Evolutionary conservation across 2,113 vertebrate species (phyloP), one percentile per base, ranked within the genome.

Genomic region (Nesoenas mayeri): DNA sequence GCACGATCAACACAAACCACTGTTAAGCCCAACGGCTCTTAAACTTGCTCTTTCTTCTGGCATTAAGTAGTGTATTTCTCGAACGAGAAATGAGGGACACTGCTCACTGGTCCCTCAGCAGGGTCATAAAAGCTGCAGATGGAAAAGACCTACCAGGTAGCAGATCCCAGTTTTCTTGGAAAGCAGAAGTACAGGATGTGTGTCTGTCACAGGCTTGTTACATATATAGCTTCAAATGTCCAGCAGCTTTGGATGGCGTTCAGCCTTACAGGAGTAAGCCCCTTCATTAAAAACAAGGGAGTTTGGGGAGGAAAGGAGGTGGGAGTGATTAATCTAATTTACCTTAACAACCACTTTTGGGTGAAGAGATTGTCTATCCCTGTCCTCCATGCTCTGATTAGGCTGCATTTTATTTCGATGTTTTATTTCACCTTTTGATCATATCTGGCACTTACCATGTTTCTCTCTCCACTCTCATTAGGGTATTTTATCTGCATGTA

Each of bases 371-470:
- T 81, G 57, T 82, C 50, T 87, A 44, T 61, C n/a, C 42, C 51
- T 84, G 65, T 91, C n/a, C 79, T 88, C 80, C 21, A 4, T 62
- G 56, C 79, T 78, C 75, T 91, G 79, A 95, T 96, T 91, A 91
- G 64, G 60, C 77, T 80, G 81, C 58, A 62, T 90, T 94, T 95
- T 94, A 83, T 77, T 91, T 91, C 11, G 12, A 24, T 93, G 53
- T 84, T 95, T 94, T 86, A 94, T 94, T 95, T 97, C 95, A 96
- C 78, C 91, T 97, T 97, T 97, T 97, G 91, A 93, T 97, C 92
- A 82, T 2, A 1, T 40, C 87, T 95, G 75, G 82, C 56, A 79
- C 91, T 95, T 95, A 80, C 19, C 29, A 11, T 71, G 40, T 83
- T 92, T 94, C 84, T 90, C 48, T 87, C 67, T 88, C 32, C 56